These are phyloP conservation scores for Euschistus heros DNA, from an alignment of 1,140 invertebrate genomes.

Conservation along the genomic window DNA sequence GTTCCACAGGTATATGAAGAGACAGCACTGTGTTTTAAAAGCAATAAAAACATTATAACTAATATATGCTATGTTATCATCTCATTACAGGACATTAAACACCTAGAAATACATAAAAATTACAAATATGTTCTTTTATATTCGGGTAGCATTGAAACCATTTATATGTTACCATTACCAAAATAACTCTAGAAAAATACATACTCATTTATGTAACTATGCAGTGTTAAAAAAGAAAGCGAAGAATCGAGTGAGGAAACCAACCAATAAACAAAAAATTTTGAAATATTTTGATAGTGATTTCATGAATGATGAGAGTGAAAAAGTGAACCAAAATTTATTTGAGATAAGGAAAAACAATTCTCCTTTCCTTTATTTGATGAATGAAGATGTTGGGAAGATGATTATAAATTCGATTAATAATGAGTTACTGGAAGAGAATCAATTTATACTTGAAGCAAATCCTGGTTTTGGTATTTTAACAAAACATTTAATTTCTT, in stretches of 20 bases:
- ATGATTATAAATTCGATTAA: slow-evolving; percentile 12
- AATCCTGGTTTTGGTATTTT: slow-evolving; percentile 21
- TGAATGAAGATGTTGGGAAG: slow-evolving; percentile 11
- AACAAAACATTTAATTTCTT: slow-evolving; percentile 12
- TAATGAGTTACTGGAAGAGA: background rate
- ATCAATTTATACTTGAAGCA: slow-evolving; percentile 18
- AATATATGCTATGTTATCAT: too few species aligned
- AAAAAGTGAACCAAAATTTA: background rate
- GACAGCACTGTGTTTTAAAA: background rate
- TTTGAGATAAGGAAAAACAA: background rate
- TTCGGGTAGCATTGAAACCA: too few species aligned
- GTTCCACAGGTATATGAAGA: slow-evolving; percentile 39
- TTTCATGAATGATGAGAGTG: too few species aligned
- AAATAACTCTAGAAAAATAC: too few species aligned
- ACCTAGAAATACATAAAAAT: background rate
- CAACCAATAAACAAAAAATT: too few species aligned
- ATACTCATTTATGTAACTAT: too few species aligned
- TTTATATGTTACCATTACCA: too few species aligned
- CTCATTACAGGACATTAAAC: background rate
- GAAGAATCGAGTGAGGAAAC: too few species aligned
- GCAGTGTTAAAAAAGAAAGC: too few species aligned
- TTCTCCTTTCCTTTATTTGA: background rate
- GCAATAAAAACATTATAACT: background rate
- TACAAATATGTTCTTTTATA: background rate
- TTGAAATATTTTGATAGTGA: too few species aligned